These are phyloP conservation scores for Triplophysa dalaica DNA, from an alignment of 2,113 vertebrate species.

Conservation along the genomic window DNA sequence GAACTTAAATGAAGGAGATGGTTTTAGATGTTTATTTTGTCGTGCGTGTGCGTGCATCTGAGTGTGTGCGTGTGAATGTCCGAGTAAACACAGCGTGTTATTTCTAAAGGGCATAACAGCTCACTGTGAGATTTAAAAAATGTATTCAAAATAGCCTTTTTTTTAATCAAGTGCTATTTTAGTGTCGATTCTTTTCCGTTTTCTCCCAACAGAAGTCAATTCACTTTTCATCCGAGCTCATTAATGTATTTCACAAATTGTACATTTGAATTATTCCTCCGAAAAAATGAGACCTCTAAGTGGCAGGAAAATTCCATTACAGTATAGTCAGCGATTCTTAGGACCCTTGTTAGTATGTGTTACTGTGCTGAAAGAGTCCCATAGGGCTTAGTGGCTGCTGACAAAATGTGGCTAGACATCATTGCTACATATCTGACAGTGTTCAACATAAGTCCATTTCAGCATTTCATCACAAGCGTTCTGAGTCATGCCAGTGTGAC, in stretches of 20 bases:
- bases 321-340: conserved; percentile 5
- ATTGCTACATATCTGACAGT: conserved; percentile 1
- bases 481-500: background rate
- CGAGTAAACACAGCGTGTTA: conserved; percentile 20
- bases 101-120: conserved; percentile 44
- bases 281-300: conserved; percentile 32
- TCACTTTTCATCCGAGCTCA: background rate
- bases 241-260: background rate
- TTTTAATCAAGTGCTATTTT: conserved; percentile 65
- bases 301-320: conserved; percentile 23
- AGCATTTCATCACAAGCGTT: background rate
- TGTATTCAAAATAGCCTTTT: conserved; percentile 67
- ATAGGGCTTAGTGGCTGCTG: background rate
- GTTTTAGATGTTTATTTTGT: conserved; percentile 57
- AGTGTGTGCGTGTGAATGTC: conserved; percentile 46
- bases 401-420: conserved; percentile 8
- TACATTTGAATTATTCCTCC: conserved; percentile 61
- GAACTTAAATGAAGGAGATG: conserved; percentile 56
- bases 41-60: conserved; percentile 45
- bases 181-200: conserved; percentile 57
- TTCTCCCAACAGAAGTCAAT: conserved; percentile 55
- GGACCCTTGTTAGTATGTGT: conserved; percentile 7
- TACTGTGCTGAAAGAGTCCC: background rate
- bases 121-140: conserved; percentile 61
- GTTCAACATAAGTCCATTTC: background rate